phyloP scores from a whole-genome alignment of 2,113 vertebrate genomes.

The Cisticola juncidis region DNA sequence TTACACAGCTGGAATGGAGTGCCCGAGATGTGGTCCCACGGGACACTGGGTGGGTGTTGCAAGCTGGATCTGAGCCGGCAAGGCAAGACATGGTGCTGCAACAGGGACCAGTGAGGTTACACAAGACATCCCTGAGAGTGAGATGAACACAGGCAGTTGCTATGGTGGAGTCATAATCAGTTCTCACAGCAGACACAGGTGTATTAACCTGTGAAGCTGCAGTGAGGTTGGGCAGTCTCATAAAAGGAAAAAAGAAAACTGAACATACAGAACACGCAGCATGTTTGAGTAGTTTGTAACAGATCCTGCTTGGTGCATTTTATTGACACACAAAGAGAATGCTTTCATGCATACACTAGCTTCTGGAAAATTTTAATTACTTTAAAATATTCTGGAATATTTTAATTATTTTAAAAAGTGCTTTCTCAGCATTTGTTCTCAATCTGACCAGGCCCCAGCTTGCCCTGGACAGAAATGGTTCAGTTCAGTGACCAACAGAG shows the following conservation, averaged over 20 bases:
- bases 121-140: not conserved
- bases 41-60: not conserved
- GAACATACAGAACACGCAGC: not conserved
- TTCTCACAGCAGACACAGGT: not conserved
- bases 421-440: not conserved
- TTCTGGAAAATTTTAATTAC: not conserved
- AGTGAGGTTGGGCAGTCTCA: not conserved
- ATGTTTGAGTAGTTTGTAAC: not conserved
- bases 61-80: not conserved
- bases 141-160: not conserved
- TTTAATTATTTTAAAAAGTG: not conserved
- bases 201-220: not conserved
- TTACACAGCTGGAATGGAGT: rapidly evolving
- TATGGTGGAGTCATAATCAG: not conserved
- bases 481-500: not conserved
- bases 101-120: not conserved
- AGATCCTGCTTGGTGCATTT: not conserved
- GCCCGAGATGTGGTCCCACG: rapidly evolving
- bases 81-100: not conserved
- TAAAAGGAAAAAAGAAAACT: not conserved
- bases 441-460: not conserved
- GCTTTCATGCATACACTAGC: not conserved
- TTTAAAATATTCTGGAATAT: not conserved
- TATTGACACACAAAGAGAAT: not conserved
- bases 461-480: not conserved